Evolutionary conservation across 2,113 vertebrate species (phyloP).

Genomic region (Prinia subflava): DNA sequence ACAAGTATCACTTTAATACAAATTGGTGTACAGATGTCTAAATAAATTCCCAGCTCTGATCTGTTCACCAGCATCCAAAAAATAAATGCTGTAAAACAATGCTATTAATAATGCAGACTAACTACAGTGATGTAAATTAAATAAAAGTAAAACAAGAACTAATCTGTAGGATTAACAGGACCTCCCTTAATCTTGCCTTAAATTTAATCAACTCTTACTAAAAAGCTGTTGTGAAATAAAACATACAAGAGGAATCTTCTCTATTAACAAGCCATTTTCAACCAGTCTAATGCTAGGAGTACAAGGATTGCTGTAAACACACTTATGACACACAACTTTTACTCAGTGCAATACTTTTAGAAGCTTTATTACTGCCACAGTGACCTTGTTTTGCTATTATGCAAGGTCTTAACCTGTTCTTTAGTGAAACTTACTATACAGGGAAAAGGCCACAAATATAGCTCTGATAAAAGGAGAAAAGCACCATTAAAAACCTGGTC

Average conservation of each 20-base stretch:
- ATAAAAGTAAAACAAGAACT: neutral
- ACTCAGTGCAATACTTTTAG: neutral
- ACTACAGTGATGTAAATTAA: neutral
- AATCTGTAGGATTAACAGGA: neutral
- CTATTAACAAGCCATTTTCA: neutral
- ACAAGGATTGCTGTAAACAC: neutral
- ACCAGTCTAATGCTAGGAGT: neutral
- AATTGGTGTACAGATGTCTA: neutral
- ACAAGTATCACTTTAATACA: neutral
- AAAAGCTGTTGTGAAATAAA: neutral
- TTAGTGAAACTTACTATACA: neutral
- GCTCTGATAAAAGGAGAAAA: neutral
- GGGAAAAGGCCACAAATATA: neutral
- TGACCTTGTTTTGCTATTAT: neutral
- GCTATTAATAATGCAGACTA: neutral
- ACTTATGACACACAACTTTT: neutral
- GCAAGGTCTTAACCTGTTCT: neutral
- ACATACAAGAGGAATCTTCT: neutral
- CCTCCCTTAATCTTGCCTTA: neutral
- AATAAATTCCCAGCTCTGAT: neutral
- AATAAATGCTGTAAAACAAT: neutral
- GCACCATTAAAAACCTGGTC: neutral
- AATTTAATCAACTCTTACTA: neutral
- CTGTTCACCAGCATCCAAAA: neutral
- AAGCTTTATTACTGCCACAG: neutral